Conservation (phyloP, 2,113 vertebrate genomes). For the Paradoxurus hermaphroditus region DNA sequence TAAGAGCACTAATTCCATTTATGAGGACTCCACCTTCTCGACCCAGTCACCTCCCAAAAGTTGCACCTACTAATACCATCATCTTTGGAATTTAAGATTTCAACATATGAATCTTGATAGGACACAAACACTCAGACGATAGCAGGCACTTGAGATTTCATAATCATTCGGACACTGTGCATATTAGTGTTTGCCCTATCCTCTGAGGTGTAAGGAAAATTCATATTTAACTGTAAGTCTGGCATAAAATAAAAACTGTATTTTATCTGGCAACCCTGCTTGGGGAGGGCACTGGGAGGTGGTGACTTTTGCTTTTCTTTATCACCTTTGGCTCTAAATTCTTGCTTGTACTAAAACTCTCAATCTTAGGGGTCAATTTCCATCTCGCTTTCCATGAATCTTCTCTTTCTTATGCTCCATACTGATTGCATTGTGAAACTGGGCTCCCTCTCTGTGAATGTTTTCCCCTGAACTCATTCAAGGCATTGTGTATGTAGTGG, state of each 20-base stretch:
- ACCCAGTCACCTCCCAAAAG: background rate
- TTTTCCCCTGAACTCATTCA: background rate
- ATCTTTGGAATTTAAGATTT: background rate
- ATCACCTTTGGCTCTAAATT: background rate
- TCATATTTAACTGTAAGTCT: background rate
- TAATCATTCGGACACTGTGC: slow-evolving; percentile 41
- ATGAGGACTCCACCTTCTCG: background rate
- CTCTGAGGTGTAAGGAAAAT: slow-evolving; percentile 13
- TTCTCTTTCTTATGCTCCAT: background rate
- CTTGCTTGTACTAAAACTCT: background rate
- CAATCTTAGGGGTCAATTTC: background rate
- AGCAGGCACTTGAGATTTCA: background rate
- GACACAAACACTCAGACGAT: background rate
- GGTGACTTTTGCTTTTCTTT: background rate
- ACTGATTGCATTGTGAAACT: background rate
- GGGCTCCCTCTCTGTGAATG: background rate
- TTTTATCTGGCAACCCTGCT: background rate
- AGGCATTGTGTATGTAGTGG: background rate
- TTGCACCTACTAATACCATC: background rate
- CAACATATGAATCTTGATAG: background rate
- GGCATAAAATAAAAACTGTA: no score
- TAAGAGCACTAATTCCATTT: background rate
- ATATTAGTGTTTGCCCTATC: background rate
- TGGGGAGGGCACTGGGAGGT: background rate
- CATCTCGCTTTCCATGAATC: background rate